A percentile compares a stretch with the other conserved stretches of the same genome.
Evolutionary conservation across 2,797 vertebrate genomes (phyloP).

Genomic region (Ispidina picta): DNA sequence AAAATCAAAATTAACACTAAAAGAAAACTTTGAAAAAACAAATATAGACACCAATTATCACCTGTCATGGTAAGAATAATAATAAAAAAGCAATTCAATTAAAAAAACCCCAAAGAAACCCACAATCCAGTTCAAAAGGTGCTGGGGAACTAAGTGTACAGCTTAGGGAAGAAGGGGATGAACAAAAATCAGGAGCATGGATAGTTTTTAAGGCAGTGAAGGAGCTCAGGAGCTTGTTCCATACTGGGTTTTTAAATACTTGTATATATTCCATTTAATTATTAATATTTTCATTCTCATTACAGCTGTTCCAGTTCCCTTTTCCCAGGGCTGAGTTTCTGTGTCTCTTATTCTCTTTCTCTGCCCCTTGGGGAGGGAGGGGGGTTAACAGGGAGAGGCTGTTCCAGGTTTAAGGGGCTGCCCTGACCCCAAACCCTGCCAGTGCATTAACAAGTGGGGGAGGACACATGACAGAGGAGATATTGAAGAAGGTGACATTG

Average conservation of each 20-base stretch:
- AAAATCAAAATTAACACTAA: background rate
- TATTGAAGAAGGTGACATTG: background rate
- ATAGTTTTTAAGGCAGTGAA: background rate
- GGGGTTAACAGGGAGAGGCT: too few species aligned
- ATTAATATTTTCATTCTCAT: too few species aligned
- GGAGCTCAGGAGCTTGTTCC: background rate
- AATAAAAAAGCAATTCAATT: background rate
- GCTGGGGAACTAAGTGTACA: background rate
- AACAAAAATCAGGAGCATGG: background rate
- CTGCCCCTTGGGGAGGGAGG: too few species aligned
- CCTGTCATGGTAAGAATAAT: background rate
- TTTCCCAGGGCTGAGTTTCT: too few species aligned
- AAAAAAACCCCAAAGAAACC: background rate
- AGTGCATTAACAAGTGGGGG: background rate
- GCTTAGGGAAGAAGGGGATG: background rate
- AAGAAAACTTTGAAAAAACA: background rate
- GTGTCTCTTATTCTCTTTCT: too few species aligned
- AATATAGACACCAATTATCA: background rate
- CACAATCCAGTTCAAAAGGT: background rate
- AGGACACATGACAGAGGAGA: background rate
- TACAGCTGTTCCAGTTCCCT: too few species aligned
- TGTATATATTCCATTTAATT: too few species aligned
- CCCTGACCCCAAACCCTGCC: too few species aligned
- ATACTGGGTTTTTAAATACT: too few species aligned
- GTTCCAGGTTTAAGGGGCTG: too few species aligned